Conservation (phyloP, 2,888 invertebrate species). For the Ennomos erosarius region DNA sequence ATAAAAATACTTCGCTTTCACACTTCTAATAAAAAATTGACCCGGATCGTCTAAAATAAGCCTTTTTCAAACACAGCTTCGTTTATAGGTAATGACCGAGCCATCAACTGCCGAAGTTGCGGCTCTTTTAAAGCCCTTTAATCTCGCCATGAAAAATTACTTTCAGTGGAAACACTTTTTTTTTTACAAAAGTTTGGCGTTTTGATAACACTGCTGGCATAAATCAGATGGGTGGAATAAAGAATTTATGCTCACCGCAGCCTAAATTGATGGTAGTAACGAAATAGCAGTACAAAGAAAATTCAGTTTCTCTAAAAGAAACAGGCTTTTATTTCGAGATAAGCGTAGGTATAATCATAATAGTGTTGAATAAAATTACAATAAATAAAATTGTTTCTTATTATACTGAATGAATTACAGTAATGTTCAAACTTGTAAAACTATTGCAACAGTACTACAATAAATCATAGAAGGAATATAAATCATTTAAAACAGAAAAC, state of each 20-base stretch:
- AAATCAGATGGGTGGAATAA: constrained; percentile 44
- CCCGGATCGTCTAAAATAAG: constrained; percentile 30
- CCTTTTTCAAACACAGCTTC: constrained; percentile 37
- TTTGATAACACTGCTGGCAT: constrained; percentile 43
- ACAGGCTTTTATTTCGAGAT: constrained; percentile 1
- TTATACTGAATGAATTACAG: too few species aligned
- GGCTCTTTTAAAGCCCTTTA: constrained; percentile 43
- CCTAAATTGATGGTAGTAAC: constrained; percentile 28
- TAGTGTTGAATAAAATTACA: too few species aligned
- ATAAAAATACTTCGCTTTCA: constrained; percentile 20
- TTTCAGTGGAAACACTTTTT: constrained; percentile 41
- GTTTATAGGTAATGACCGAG: constrained; percentile 43
- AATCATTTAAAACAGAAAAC: too few species aligned
- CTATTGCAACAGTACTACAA: too few species aligned
- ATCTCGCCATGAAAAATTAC: constrained; percentile 48
- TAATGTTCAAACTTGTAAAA: too few species aligned
- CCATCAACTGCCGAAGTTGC: constrained; percentile 37
- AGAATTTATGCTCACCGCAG: constrained; percentile 34
- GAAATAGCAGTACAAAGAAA: constrained; percentile 13
- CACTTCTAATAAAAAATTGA: constrained; percentile 30
- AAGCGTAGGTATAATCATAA: neutral
- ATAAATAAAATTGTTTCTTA: too few species aligned
- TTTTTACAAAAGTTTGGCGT: constrained; percentile 33
- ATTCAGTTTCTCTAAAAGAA: constrained; percentile 8
- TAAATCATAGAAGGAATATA: too few species aligned